Evolutionary conservation across 2,797 vertebrate genomes (phyloP), one percentile per base, ranked within the genome.

Genomic region (Pangasius mekongensis): DNA sequence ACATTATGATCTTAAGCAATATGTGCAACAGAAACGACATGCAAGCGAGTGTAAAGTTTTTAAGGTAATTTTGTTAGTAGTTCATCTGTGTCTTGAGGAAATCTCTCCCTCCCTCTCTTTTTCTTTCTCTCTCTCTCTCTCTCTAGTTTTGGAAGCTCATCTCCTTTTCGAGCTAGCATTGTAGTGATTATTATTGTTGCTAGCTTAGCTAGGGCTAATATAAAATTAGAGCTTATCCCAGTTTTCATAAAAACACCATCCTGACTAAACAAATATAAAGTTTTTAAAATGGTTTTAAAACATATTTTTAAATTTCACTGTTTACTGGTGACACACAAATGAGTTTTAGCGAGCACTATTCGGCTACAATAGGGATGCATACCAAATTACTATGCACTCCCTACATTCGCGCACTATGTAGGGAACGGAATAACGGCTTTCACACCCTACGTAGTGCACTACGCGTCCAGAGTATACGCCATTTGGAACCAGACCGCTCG

Each of bases 381-480:
- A 0, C 6, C 85, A 80, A 67, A 54, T 67, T 18, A 30, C 47
- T 5, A 52, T 0, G 0, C 16, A 13, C 22, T 13, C 62, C 30
- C 74, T 69, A 67, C 62, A 22, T 36, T n/a, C 11, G 85, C 39
- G 30, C 62, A 78, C 60, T 54, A 18, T 0, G 0, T 5, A 5
- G 8, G 3, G 10, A 9, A 13, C 3, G 11, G 11, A 0, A 27
- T 39, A 20, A n/a, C 9, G 8, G 6, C 1, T 14, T 5, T 20
- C 16, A 1, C 27, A 0, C n/a, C 18, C 85, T 78, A 78, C 14
- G 2, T 52, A 67, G 58, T 67, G 47, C 3, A 66, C 85, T 80
- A 67, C 30, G 16, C 2, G 1, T 3, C 22, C 10, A 1, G 18
- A 3, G 0, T 39, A 0, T 20, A 10, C 3, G 6, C 13, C 5